These are phyloP conservation scores for Chloropsis hardwickii DNA, from an alignment of 2,113 vertebrate species.

Conservation along the genomic window DNA sequence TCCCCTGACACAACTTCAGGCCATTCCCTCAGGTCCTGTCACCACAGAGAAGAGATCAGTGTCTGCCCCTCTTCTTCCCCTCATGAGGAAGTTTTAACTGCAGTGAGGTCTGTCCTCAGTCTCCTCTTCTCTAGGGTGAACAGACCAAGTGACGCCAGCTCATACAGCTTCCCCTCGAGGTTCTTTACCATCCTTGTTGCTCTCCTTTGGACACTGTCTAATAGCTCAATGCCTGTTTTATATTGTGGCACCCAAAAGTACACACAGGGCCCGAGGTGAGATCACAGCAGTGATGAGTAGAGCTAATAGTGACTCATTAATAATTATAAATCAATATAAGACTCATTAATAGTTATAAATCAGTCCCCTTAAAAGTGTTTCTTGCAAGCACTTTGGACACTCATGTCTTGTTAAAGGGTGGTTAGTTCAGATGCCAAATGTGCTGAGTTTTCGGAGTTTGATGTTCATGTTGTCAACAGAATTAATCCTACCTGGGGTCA, in stretches of 20 bases:
- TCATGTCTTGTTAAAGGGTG: neutral
- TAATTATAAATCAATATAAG: neutral
- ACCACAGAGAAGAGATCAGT: neutral
- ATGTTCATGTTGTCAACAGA: neutral
- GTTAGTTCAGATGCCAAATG: neutral
- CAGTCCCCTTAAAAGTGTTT: neutral
- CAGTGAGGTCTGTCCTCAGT: neutral
- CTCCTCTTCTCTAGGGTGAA: neutral
- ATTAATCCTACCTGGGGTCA: neutral
- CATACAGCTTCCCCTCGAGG: fast-evolving
- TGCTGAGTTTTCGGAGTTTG: neutral
- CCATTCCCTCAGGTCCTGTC: neutral
- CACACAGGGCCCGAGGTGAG: neutral
- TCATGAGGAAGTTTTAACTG: neutral
- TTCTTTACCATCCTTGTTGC: neutral
- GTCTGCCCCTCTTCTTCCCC: neutral
- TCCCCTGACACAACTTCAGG: neutral
- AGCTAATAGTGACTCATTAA: neutral
- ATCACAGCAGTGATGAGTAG: fast-evolving
- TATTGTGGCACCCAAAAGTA: neutral
- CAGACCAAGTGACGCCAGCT: neutral
- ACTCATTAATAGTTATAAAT: neutral
- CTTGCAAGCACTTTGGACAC: neutral
- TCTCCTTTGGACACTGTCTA: neutral
- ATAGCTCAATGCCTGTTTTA: neutral